A percentile compares a stretch with the other conserved stretches of the same genome.
phyloP scores from a whole-genome alignment of 2,797 vertebrate species.

The Chelonia mydas region DNA sequence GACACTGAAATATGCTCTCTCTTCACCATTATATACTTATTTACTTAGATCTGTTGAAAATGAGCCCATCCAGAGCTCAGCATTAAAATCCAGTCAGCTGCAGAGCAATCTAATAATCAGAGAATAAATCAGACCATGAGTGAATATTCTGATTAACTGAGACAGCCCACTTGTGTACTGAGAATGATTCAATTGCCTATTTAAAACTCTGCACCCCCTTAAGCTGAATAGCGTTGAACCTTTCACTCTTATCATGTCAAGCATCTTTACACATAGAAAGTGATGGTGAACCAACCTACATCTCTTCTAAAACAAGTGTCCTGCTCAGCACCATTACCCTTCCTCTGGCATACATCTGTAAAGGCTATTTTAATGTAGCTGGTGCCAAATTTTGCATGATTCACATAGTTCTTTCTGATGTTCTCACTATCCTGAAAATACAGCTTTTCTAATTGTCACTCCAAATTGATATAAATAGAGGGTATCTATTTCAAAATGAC shows the following conservation, averaged over 20 bases:
- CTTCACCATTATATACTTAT: neutral
- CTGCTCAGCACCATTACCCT: neutral
- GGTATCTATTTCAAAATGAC: neutral
- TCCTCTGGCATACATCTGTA: neutral
- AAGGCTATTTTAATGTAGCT: neutral
- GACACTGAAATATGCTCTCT: neutral
- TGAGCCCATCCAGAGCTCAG: neutral
- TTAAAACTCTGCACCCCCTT: neutral
- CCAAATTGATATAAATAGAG: neutral
- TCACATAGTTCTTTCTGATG: neutral
- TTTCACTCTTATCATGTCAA: neutral
- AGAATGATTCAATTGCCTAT: rapidly evolving
- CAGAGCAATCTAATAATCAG: neutral
- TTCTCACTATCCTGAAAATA: neutral
- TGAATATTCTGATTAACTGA: neutral
- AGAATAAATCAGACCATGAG: neutral
- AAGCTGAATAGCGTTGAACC: neutral
- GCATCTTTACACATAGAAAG: neutral
- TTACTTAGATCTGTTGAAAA: neutral
- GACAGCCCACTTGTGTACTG: neutral
- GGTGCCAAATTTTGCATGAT: neutral
- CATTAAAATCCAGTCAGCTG: neutral
- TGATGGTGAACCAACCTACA: neutral
- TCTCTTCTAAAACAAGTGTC: neutral
- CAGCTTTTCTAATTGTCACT: conserved; percentile 4